phyloP scores from a whole-genome alignment of 2,113 vertebrate species.

The Glareola pratincola region DNA sequence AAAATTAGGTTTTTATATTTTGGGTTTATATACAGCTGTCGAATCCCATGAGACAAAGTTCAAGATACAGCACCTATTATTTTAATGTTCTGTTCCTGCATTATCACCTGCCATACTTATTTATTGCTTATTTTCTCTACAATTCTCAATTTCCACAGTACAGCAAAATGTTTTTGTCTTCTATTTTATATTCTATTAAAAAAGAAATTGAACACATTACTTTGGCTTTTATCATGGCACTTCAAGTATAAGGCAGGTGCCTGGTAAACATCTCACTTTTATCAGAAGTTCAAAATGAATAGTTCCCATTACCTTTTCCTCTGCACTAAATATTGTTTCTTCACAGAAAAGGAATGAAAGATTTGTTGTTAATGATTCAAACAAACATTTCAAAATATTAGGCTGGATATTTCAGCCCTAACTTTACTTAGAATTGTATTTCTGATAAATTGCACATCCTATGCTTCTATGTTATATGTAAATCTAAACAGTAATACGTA shows the following conservation, averaged over 20 bases:
- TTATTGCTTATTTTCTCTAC: constrained; percentile 15
- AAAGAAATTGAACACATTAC: not conserved
- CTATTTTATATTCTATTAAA: constrained; percentile 17
- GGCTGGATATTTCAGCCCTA: not conserved
- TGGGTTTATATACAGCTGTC: not conserved
- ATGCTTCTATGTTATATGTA: not conserved
- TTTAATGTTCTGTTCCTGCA: not conserved
- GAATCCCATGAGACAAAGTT: not conserved
- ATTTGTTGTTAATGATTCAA: not conserved
- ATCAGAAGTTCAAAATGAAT: not conserved
- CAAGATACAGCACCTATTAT: not conserved
- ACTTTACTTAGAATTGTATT: not conserved
- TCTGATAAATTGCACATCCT: not conserved
- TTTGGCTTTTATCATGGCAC: not conserved
- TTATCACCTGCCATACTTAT: constrained; percentile 20
- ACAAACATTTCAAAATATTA: not conserved
- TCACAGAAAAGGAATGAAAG: not conserved
- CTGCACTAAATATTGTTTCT: not conserved
- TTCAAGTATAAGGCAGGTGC: not conserved
- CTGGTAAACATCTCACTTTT: not conserved
- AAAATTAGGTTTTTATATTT: not conserved
- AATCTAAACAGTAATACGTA: constrained; percentile 1
- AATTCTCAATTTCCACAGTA: constrained; percentile 24
- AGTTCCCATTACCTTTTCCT: not conserved
- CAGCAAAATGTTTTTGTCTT: not conserved